A percentile compares a stretch with the other conserved stretches of the same genome.
phyloP scores from a whole-genome alignment of 1,140 invertebrate species.

The Diabrotica virgifera region DNA sequence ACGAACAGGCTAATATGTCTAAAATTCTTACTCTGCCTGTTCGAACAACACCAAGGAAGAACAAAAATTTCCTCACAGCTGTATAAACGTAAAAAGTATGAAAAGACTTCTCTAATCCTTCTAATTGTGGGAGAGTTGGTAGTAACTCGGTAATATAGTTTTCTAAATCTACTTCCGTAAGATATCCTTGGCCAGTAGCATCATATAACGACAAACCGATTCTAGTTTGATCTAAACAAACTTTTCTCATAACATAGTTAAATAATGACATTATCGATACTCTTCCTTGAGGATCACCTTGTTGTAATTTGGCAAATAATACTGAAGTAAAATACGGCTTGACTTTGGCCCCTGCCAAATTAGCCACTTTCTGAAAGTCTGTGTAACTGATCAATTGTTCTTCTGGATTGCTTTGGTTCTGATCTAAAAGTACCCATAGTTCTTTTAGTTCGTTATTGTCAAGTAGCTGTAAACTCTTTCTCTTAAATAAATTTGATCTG shows the following conservation, averaged over 20 bases:
- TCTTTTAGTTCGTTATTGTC: slow-evolving; percentile 85
- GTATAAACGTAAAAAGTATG: slow-evolving; percentile 96
- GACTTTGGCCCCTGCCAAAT: slow-evolving; percentile 59
- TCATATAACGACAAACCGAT: slow-evolving; percentile 93
- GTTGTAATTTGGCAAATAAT: slow-evolving; percentile 83
- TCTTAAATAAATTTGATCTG: slow-evolving; percentile 78
- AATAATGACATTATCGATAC: slow-evolving; percentile 83
- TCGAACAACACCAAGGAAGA: slow-evolving; percentile 87
- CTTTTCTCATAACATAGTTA: slow-evolving; percentile 93
- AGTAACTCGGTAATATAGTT: slow-evolving; percentile 93
- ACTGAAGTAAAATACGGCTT: slow-evolving; percentile 78
- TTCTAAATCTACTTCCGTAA: slow-evolving; percentile 88
- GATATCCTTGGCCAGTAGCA: slow-evolving; percentile 86
- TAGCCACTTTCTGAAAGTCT: slow-evolving; percentile 75
- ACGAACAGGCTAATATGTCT: slow-evolving; percentile 87
- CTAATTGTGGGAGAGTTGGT: slow-evolving; percentile 83
- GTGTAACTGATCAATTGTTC: slow-evolving; percentile 84
- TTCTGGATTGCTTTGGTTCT: slow-evolving; percentile 71
- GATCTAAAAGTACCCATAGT: slow-evolving; percentile 79
- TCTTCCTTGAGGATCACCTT: slow-evolving; percentile 77
- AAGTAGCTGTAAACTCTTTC: slow-evolving; percentile 75
- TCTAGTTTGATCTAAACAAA: slow-evolving; percentile 90
- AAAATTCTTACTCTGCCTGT: slow-evolving; percentile 86
- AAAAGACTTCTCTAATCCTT: slow-evolving; percentile 89
- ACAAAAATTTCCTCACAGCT: slow-evolving; percentile 91